Percentiles rank a stretch among this genome's conserved stretches.
Evolutionary conservation across 2,113 vertebrate species (phyloP).

Genomic region (Alosa alosa): DNA sequence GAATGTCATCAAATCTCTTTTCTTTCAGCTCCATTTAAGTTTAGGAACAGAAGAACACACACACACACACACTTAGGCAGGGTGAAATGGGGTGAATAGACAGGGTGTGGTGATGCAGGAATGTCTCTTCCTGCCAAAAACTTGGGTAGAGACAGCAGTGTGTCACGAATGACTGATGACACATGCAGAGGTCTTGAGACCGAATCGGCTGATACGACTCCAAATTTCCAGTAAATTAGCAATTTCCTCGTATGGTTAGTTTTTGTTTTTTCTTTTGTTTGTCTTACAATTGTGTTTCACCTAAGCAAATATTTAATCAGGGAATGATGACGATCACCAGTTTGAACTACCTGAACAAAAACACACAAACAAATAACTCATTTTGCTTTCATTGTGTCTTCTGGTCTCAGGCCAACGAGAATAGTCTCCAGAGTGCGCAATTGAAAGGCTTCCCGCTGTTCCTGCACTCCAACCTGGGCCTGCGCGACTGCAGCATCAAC

Average conservation of each 20-base stretch:
- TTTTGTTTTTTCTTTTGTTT: neutral
- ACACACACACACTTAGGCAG: neutral
- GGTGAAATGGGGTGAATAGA: conserved; percentile 25
- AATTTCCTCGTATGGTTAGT: neutral
- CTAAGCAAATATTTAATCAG: neutral
- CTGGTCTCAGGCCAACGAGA: conserved; percentile 80
- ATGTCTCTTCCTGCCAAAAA: neutral
- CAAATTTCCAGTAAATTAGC: neutral
- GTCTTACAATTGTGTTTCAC: neutral
- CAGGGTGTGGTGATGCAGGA: neutral
- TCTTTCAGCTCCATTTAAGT: conserved; percentile 3
- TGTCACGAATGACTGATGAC: neutral
- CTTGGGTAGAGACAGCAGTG: neutral
- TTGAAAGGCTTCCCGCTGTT: conserved; percentile 88
- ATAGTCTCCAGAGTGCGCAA: conserved; percentile 86
- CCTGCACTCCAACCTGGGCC: conserved; percentile 83
- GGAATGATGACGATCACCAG: neutral
- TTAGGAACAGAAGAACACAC: neutral
- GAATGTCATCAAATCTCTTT: conserved; percentile 5
- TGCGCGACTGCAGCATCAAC: conserved; percentile 87
- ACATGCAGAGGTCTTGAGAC: neutral
- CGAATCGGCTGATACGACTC: neutral
- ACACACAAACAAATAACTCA: neutral
- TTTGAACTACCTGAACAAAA: neutral
- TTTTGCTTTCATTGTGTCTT: neutral